Percentiles rank a stretch among this genome's conserved stretches.
Conservation (phyloP, 2,797 vertebrate genomes). For the Brachyrhaphis roseni region DNA sequence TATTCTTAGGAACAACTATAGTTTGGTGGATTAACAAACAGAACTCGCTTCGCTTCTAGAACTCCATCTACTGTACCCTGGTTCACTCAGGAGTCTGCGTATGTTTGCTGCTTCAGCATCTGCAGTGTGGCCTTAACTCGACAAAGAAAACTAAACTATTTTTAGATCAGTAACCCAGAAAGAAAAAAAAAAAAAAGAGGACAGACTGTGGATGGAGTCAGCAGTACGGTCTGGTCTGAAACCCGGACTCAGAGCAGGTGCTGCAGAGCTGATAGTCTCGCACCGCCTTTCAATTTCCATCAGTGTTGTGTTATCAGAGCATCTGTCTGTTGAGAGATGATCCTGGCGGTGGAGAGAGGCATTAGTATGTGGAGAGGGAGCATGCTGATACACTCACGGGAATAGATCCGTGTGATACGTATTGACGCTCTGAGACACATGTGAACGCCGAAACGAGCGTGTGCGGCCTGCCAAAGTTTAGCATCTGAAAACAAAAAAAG, state of each 20-base stretch:
- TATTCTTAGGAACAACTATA: not conserved
- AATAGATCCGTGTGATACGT: conserved; percentile 2
- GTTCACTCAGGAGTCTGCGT: not conserved
- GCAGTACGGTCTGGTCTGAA: conserved; percentile 34
- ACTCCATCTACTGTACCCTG: conserved; percentile 6
- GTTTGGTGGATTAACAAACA: conserved; percentile 10
- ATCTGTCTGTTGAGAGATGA: conserved; percentile 57
- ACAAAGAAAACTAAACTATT: conserved; percentile 30
- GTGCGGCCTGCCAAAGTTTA: not conserved
- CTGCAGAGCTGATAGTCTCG: conserved; percentile 53
- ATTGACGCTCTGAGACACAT: not conserved
- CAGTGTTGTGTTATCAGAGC: conserved; percentile 68
- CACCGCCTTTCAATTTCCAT: conserved; percentile 61
- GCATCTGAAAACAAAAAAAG: not conserved
- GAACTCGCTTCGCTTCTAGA: conserved; percentile 3
- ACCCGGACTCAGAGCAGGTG: conserved; percentile 34
- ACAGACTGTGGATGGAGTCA: conserved; percentile 35
- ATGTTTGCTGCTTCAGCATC: conserved; percentile 24
- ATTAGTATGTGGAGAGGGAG: conserved; percentile 57
- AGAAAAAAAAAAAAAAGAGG: conserved; percentile 23
- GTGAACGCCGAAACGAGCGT: conserved; percentile 1
- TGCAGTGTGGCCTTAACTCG: conserved; percentile 3
- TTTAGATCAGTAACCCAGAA: conserved; percentile 40
- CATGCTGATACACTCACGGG: conserved; percentile 33
- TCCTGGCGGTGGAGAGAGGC: conserved; percentile 40